Percentiles rank a stretch among this genome's conserved stretches.
phyloP scores from a whole-genome alignment of 2,113 vertebrate species.

The Pipa parva region DNA sequence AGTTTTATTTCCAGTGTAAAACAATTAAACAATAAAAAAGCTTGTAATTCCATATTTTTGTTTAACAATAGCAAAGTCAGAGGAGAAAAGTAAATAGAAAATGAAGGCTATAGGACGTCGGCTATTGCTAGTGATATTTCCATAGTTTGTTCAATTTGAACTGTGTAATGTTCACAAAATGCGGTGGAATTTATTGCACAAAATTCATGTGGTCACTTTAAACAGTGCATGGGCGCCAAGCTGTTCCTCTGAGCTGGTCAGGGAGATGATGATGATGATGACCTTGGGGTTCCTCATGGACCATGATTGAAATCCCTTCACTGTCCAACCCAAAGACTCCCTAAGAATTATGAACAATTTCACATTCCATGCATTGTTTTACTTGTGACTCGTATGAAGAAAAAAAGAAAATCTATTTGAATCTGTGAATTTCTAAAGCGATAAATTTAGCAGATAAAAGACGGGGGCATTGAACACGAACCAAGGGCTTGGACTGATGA shows the following conservation, averaged over 20 bases:
- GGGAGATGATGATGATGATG: constrained; percentile 29
- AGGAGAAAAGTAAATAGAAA: constrained; percentile 43
- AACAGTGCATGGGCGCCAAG: constrained; percentile 18
- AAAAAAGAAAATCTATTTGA: constrained; percentile 41
- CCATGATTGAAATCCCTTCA: constrained; percentile 45
- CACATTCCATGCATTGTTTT: constrained; percentile 40
- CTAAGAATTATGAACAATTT: constrained; percentile 45
- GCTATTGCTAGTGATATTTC: constrained; percentile 23
- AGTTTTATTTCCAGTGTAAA: constrained; percentile 55
- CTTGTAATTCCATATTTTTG: constrained; percentile 47
- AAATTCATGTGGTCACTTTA: not conserved
- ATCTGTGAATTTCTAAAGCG: constrained; percentile 45
- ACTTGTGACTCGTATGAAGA: constrained; percentile 41
- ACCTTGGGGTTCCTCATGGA: not conserved
- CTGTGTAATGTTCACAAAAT: constrained; percentile 35
- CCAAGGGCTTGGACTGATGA: constrained; percentile 58
- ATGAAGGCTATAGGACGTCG: not conserved
- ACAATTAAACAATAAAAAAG: constrained; percentile 45
- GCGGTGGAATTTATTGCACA: constrained; percentile 9
- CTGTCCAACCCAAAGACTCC: constrained; percentile 62
- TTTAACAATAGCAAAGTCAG: not conserved
- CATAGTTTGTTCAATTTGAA: constrained; percentile 12
- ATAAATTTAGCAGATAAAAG: constrained; percentile 35
- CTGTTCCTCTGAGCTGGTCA: too few relatives aligned
- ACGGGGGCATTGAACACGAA: constrained; percentile 25